phyloP scores from a whole-genome alignment of 2,888 invertebrate genomes.

The Siphlonurus alternatus region DNA sequence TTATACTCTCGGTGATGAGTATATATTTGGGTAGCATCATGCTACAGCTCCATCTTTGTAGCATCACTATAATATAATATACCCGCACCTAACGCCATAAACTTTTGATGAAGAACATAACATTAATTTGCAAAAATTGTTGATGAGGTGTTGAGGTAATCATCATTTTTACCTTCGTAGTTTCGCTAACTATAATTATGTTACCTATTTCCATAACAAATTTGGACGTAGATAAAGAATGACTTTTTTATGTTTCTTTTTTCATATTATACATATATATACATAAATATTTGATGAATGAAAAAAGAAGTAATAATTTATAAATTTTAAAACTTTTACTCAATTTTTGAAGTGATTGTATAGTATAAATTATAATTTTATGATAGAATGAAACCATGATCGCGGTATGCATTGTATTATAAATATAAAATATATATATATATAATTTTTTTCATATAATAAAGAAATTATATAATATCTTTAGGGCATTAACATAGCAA shows the following conservation, averaged over 20 bases:
- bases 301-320: too few relatives aligned
- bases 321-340: too few relatives aligned
- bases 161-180: neutral
- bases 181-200: neutral
- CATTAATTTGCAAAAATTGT: neutral
- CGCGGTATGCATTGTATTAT: neutral
- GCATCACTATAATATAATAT: too few relatives aligned
- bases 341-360: neutral
- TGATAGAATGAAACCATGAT: neutral
- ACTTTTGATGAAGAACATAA: neutral
- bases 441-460: neutral
- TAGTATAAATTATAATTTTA: neutral
- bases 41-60: neutral
- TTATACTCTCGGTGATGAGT: neutral
- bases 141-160: neutral
- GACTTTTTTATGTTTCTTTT: neutral
- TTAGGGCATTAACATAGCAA: neutral
- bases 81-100: neutral
- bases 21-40: neutral
- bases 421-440: too few relatives aligned
- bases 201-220: neutral
- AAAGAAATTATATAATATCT: neutral
- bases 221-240: neutral
- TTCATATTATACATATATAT: neutral
- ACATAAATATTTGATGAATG: neutral